Base-by-base conservation (phyloP, 2,888 invertebrate species). In the Eudemis profundana region DNA sequence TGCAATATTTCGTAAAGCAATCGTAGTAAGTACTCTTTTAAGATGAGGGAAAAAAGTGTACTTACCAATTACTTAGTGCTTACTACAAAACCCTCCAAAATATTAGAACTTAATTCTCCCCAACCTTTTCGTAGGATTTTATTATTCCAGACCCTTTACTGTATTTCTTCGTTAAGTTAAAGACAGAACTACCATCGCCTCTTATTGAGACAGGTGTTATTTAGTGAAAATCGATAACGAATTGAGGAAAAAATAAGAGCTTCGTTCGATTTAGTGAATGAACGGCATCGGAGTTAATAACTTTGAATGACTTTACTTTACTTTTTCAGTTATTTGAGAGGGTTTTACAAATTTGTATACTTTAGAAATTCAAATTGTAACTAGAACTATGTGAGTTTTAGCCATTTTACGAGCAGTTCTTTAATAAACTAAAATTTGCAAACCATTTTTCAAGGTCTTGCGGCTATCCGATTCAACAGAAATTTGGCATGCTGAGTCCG, bases 191-290 rank as follows among this genome's bases (percentile, higher is more conserved):
- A 44, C 47, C 8, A 44, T 42, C 27, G 33, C 29, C n/a, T 27
- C 38, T 50, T 57, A 63, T 56, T 49, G 49, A 50, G 57, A 59
- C 64, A 64, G 64, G 54, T 62, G 62, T 64, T 59, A 59, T 64
- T 64, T 64, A 64, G 57, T 51, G 57, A 17, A 46, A 57, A 59
- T 64, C 64, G 57, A 64, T 64, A 46, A 50, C 23, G 49, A 56
- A 40, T 50, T 42, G 36, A 38, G 57, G 50, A 36, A 57, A n/a
- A 57, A 62, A 50, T 33, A 47, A 56, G 21, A 44, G 15, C 42
- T 21, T 23, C 17, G 10, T 5, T 46, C 44, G 44, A 33, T 57
- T 46, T 46, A 33, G 54, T 8, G 42, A 56, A 56, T 29, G 29
- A 44, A 44, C 42, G 42, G 29, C 15, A 14, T 42, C 17, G n/a